These are phyloP conservation scores for Seriola quinqueradiata DNA, from an alignment of 2,113 vertebrate genomes.

Conservation along the genomic window DNA sequence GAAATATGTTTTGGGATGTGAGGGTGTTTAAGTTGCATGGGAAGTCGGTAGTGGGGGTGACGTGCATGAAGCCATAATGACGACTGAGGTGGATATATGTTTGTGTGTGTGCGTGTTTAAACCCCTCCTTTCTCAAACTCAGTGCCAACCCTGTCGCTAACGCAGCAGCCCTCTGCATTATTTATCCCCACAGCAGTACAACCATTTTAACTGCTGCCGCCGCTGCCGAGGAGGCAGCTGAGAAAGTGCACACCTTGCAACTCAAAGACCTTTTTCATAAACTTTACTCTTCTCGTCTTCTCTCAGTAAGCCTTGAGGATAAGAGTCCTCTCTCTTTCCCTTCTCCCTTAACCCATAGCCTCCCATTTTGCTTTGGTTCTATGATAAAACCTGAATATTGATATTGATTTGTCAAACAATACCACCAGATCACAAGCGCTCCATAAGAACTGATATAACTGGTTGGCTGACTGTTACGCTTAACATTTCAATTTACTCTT, in stretches of 20 bases:
- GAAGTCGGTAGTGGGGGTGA: slow-evolving; percentile 24
- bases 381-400: slow-evolving; percentile 53
- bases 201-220: slow-evolving; percentile 61
- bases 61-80: slow-evolving; percentile 47
- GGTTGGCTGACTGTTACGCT: slow-evolving; percentile 46
- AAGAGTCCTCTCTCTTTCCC: neutral
- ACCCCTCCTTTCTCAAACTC: slow-evolving; percentile 38
- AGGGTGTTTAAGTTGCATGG: slow-evolving; percentile 6
- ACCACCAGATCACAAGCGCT: slow-evolving; percentile 47
- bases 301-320: slow-evolving; percentile 37
- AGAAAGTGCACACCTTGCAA: slow-evolving; percentile 78
- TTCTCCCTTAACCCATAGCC: neutral
- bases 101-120: slow-evolving; percentile 17
- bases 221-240: slow-evolving; percentile 27
- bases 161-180: slow-evolving; percentile 72
- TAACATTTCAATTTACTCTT: slow-evolving; percentile 68
- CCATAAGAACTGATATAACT: slow-evolving; percentile 54
- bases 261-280: slow-evolving; percentile 74
- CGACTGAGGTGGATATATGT: slow-evolving; percentile 29
- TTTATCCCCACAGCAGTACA: slow-evolving; percentile 69
- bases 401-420: slow-evolving; percentile 76
- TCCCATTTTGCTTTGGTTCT: slow-evolving; percentile 9
- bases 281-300: slow-evolving; percentile 46
- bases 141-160: slow-evolving; percentile 60
- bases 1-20: slow-evolving; percentile 45